A percentile compares a stretch with the other conserved stretches of the same genome.
Evolutionary conservation across 2,888 invertebrate species (phyloP).

Genomic region (Trichopoda pennipes): DNA sequence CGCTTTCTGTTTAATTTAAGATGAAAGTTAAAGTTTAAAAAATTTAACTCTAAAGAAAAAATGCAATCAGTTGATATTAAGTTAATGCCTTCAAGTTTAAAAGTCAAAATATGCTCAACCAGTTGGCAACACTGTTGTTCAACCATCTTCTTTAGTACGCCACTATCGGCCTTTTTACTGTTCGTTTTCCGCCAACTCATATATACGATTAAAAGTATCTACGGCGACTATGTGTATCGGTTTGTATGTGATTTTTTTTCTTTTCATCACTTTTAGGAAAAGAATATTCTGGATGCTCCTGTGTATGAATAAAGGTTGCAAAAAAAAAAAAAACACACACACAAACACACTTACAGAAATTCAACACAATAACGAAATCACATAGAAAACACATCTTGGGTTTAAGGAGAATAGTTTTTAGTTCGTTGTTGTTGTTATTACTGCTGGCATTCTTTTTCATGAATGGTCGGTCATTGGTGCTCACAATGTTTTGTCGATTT

Average conservation of each 20-base stretch:
- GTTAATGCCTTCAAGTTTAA: too few species aligned
- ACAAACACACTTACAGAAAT: background rate
- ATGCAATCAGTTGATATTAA: too few species aligned
- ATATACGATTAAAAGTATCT: conserved; percentile 28
- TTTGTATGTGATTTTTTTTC: conserved; percentile 14
- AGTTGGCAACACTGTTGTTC: conserved; percentile 28
- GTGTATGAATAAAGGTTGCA: conserved; percentile 49
- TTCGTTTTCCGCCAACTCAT: conserved; percentile 74
- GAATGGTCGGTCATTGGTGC: conserved; percentile 68
- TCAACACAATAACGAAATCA: conserved; percentile 6
- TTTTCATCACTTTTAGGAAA: conserved; percentile 70
- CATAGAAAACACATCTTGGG: conserved; percentile 58
- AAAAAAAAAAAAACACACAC: background rate
- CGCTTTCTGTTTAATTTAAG: too few species aligned
- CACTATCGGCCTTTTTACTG: conserved; percentile 78
- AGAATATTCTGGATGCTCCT: conserved; percentile 67
- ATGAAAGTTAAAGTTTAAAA: too few species aligned
- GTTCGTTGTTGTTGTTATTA: conserved; percentile 26
- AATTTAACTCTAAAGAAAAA: too few species aligned
- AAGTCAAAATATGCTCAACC: too few species aligned
- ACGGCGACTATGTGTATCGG: background rate
- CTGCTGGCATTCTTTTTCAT: conserved; percentile 51
- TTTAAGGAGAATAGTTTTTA: conserved; percentile 63
- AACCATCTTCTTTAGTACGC: conserved; percentile 71
- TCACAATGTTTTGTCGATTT: conserved; percentile 66